Evolutionary conservation across 2,113 vertebrate species (phyloP), one percentile per base, ranked within the genome.

Genomic region (Corynorhinus townsendii): DNA sequence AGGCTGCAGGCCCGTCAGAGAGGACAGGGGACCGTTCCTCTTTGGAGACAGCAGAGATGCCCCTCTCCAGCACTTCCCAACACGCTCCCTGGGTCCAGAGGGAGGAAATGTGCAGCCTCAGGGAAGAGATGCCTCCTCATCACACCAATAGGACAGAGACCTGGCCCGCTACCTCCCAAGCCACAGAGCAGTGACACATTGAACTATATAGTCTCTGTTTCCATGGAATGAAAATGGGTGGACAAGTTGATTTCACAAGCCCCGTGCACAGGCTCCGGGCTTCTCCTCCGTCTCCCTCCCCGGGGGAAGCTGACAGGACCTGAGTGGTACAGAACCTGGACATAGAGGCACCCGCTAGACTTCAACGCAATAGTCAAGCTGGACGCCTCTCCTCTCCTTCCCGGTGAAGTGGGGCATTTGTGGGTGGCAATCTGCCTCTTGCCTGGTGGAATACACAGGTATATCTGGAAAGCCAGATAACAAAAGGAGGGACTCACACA

Each of bases 81-180:
- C 19, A 26, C 0, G 0, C 14, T 19, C 82, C 72, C 79, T 17
- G 26, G 15, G 38, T 3, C 8, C 4, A 5, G 1, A 20, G 40
- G 10, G 54, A 83, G 73, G 19, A 52, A 69, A 82, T 2, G 2
- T 33, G 4, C 15, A 38, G 52, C 45, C 54, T 15, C 19, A 11
- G 71, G 83, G 79, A 20, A 76, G 35, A 47, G 12, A 47, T 38
- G 49, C 5, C 24, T 66, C 16, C 35, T 22, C 17, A 1, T 33
- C 40, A 3, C 22, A 82, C 35, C 28, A 28, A 40, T 7, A 7
- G 66, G 49, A 47, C 69, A 72, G 52, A 56, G 33, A 15, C 20
- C 11, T 30, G 40, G 11, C 56, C 17, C 3, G 11, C 33, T 4
- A 0, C 52, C 56, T 87, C 24, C 64, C 24, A 64, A 20, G 11